Conservation (phyloP, 2,797 vertebrate species). For the Poliocrania exsul region DNA sequence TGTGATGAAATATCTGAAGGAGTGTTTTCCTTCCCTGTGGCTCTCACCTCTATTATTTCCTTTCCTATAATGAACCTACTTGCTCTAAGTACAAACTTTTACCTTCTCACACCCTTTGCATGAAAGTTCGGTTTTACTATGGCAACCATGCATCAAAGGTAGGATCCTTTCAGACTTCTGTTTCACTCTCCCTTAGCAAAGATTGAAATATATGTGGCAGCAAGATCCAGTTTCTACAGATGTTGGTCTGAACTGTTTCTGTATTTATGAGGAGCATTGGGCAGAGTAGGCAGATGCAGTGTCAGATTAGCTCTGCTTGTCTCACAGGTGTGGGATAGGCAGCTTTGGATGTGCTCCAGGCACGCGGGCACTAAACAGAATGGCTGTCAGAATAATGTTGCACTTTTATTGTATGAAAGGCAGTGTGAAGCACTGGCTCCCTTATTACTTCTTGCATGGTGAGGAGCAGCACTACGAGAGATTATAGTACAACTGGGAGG, state of each 20-base stretch:
- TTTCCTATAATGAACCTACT: slow-evolving; percentile 14
- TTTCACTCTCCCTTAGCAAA: neutral
- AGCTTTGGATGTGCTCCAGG: slow-evolving; percentile 22
- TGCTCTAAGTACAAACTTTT: slow-evolving; percentile 22
- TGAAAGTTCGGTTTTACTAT: neutral
- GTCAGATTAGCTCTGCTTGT: neutral
- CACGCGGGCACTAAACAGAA: neutral
- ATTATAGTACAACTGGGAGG: slow-evolving; percentile 27
- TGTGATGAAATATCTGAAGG: slow-evolving; percentile 39
- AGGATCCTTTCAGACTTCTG: slow-evolving; percentile 16
- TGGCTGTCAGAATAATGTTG: neutral
- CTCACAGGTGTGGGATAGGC: neutral
- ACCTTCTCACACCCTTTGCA: neutral
- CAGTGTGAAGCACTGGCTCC: neutral
- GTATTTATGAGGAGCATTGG: neutral
- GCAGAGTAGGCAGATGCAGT: neutral
- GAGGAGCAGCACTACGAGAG: slow-evolving; percentile 23
- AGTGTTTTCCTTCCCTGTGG: neutral
- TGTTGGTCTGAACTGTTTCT: neutral
- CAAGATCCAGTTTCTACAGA: neutral
- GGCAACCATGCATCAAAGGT: slow-evolving; percentile 48
- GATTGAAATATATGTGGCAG: neutral
- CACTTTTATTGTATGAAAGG: neutral
- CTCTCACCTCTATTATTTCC: neutral
- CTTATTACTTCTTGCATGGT: neutral